Evolutionary conservation across 2,888 invertebrate genomes (phyloP), one percentile per base, ranked within the genome.

Genomic region (Platycheirus rosarum): DNA sequence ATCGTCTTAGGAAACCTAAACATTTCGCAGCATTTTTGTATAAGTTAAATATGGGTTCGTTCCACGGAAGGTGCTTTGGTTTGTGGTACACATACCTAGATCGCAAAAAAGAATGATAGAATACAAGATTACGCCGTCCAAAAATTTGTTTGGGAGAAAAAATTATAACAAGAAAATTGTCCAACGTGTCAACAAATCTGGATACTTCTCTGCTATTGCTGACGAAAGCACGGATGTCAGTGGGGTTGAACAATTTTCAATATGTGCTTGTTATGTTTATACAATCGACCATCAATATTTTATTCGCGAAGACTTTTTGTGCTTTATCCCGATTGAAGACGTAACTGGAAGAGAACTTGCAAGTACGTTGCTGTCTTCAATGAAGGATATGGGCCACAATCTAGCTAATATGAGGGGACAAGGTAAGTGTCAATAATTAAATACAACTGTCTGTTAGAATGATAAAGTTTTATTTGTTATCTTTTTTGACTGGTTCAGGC

Each of bases 181-280:
- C 23, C 23, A 23, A 23, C 23, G 23, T 23, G 84, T 88, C n/a
- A 87, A 87, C 71, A 71, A 80, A 65, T 70, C 86, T 57, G 69
- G 84, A 60, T 85, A 79, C 75, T 88, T 87, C 74, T 82, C 86
- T 18, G 87, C 23, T 23, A 23, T 23, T 23, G 23, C 23, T 23
- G 23, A 23, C 6, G 23, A 23, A 23, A 23, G 23, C 23, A 23
- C 23, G 23, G 23, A 87, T 85, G 84, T 87, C 18, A 73, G 84
- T 46, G 84, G 84, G 18, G 79, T 84, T 42, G 86, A 87, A 84
- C 86, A 87, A 76, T 85, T 87, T 78, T 86, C 86, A 44, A 63
- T 86, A 60, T 86, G 87, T 60, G 75, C 85, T 55, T 74, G 86
- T 40, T 86, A 86, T 84, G 53, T 65, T 14, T 55, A 77, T 49